Percentiles rank a stretch among this genome's conserved stretches.
Conservation (phyloP, 1,140 invertebrate genomes). For the Drosophila mayri region DNA sequence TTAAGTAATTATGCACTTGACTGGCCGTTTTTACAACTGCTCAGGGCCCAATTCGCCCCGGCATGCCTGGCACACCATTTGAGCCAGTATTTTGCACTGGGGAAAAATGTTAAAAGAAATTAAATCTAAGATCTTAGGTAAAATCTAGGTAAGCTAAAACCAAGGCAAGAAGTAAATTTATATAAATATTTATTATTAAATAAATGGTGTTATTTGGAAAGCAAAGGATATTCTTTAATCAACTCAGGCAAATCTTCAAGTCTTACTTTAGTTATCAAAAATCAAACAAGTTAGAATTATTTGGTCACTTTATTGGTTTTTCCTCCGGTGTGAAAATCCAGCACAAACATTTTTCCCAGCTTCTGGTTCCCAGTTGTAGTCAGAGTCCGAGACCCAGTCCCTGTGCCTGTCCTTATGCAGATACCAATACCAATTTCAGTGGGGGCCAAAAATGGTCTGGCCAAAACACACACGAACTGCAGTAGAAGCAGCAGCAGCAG, state of each 20-base stretch:
- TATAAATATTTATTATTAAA: not conserved
- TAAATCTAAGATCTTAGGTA: not conserved
- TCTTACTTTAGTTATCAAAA: not conserved
- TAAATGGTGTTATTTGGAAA: too few relatives aligned
- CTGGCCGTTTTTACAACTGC: constrained; percentile 66
- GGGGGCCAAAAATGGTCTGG: constrained; percentile 58
- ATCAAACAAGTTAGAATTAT: not conserved
- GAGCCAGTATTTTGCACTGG: constrained; percentile 42
- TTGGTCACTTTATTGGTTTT: not conserved
- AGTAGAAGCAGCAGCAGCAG: constrained; percentile 6
- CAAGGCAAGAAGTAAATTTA: not conserved
- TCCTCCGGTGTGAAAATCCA: constrained; percentile 30
- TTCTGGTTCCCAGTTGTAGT: constrained; percentile 27
- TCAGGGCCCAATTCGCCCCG: constrained; percentile 17
- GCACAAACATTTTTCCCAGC: constrained; percentile 19
- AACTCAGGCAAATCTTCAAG: not conserved
- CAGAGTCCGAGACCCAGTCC: constrained; percentile 20
- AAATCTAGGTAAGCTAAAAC: too few relatives aligned
- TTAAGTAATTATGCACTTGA: constrained; percentile 83
- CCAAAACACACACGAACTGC: constrained; percentile 33
- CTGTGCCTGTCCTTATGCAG: constrained; percentile 42
- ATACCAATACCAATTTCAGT: constrained; percentile 66
- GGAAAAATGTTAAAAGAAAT: not conserved
- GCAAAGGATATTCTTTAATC: not conserved
- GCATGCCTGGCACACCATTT: constrained; percentile 54